phyloP scores from a whole-genome alignment of 2,113 vertebrate genomes.

The Cololabis saira region DNA sequence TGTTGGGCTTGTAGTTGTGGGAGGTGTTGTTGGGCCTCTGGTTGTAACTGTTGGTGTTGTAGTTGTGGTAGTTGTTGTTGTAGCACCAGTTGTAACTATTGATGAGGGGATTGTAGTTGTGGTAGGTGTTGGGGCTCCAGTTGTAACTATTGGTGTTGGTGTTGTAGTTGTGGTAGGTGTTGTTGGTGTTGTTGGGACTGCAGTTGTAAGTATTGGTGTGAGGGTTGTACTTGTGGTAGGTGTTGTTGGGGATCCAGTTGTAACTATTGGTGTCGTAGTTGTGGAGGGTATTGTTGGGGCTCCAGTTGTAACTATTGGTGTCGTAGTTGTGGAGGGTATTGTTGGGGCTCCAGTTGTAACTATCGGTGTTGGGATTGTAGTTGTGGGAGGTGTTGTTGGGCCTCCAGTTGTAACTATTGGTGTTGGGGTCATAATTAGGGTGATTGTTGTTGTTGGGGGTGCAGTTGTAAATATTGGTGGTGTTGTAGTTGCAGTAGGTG shows the following conservation, averaged over 20 bases:
- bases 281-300: neutral
- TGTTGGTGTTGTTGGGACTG: neutral
- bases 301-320: neutral
- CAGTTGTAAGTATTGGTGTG: neutral
- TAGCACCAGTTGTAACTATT: neutral
- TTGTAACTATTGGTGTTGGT: neutral
- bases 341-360: no score
- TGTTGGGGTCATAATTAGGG: no score
- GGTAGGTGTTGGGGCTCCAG: neutral
- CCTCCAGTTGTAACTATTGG: neutral
- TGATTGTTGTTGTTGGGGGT: neutral
- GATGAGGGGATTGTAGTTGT: neutral
- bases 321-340: neutral
- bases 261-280: neutral
- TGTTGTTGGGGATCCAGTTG: neutral
- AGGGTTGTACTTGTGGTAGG: neutral
- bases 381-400: neutral
- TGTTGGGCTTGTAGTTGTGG: neutral
- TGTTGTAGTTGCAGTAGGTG: neutral
- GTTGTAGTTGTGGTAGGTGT: neutral
- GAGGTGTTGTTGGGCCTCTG: neutral
- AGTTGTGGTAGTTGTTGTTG: neutral
- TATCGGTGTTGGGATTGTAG: no score
- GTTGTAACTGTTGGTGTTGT: neutral
- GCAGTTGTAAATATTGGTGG: no score